These are phyloP conservation scores for Phoenoteleia sp. DNA, from an alignment of 2,888 invertebrate species.

Conservation along the genomic window DNA sequence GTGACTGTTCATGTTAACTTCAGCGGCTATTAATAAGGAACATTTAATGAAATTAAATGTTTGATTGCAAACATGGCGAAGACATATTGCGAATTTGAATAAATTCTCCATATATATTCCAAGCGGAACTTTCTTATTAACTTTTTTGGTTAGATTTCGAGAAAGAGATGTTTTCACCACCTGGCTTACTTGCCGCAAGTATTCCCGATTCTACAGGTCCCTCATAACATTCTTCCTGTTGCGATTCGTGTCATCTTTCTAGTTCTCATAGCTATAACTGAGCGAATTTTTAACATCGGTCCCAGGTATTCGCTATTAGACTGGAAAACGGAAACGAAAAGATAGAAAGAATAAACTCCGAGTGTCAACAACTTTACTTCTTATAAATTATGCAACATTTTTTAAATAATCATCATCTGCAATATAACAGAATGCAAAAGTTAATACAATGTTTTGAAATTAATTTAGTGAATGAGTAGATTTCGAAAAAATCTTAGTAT, in stretches of 20 bases:
- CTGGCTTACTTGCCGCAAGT: constrained; percentile 20
- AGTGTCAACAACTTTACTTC: no score
- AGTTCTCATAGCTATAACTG: background rate
- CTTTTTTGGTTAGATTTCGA: constrained; percentile 38
- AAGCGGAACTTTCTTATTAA: constrained; percentile 48
- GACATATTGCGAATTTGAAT: constrained; percentile 44
- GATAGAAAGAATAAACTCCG: constrained; percentile 64
- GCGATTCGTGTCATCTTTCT: constrained; percentile 67
- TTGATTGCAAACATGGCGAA: constrained; percentile 46
- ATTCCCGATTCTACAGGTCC: background rate
- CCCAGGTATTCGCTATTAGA: no score
- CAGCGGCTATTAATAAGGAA: constrained; percentile 41
- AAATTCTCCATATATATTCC: constrained; percentile 53
- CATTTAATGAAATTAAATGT: constrained; percentile 54
- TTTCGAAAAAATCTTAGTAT: background rate
- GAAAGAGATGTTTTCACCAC: constrained; percentile 49
- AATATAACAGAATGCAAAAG: no score
- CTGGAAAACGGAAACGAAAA: no score
- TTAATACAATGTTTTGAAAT: background rate
- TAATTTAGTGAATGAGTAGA: background rate
- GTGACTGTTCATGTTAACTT: constrained; percentile 46
- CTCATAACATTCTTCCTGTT: constrained; percentile 53
- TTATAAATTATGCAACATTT: no score
- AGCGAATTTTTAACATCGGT: no score
- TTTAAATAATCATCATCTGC: no score